Conservation (phyloP, 1,140 invertebrate genomes). For the Holotrichia oblita region DNA sequence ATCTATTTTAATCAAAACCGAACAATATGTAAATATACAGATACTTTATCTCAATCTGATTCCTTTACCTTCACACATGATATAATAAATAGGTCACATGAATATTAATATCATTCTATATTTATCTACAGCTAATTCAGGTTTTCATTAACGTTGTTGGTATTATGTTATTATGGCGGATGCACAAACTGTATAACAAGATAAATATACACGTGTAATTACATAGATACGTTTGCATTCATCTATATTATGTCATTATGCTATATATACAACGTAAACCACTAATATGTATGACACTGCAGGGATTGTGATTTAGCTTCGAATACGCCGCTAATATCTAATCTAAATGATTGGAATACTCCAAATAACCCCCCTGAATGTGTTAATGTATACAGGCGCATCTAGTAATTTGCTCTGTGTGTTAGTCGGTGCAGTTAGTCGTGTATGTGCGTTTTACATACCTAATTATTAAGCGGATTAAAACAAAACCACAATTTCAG, state of each 20-base stretch:
- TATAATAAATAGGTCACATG: too few species aligned
- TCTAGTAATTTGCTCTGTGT: not conserved
- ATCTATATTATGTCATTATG: not conserved
- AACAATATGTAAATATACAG: too few species aligned
- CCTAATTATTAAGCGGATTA: not conserved
- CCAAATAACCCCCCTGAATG: slow-evolving; percentile 12
- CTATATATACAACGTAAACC: too few species aligned
- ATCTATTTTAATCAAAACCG: too few species aligned
- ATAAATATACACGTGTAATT: not conserved
- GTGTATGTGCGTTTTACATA: not conserved
- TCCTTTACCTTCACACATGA: too few species aligned
- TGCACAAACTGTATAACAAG: not conserved
- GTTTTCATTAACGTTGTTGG: too few species aligned
- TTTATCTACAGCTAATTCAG: too few species aligned
- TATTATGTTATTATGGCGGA: not conserved
- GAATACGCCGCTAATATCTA: slow-evolving; percentile 25
- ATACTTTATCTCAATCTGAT: too few species aligned
- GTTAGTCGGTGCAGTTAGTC: not conserved
- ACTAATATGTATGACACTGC: not conserved
- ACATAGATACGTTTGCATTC: not conserved
- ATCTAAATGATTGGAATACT: slow-evolving; percentile 32
- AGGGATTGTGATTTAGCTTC: slow-evolving; percentile 25
- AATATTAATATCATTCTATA: too few species aligned
- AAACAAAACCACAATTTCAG: not conserved
- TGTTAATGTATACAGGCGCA: not conserved